phyloP scores from a whole-genome alignment of 1,140 invertebrate genomes.

The Drosophila rhopaloa region DNA sequence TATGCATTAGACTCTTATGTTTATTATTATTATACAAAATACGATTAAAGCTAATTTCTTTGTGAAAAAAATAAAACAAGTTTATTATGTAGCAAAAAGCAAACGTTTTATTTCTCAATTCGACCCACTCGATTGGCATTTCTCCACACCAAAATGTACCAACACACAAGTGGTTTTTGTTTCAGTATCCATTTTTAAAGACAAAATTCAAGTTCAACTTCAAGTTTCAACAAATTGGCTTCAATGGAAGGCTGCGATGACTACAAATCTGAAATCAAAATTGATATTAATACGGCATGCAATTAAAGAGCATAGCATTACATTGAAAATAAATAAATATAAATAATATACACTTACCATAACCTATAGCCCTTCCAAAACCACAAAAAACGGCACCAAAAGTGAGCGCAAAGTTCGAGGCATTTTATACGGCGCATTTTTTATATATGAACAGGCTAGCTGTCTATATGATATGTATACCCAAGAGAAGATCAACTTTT shows the following conservation, averaged over 20 bases:
- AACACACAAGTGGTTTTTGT: conserved; percentile 10
- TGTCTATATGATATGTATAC: conserved; percentile 68
- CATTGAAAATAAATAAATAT: conserved; percentile 44
- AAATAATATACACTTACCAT: conserved; percentile 48
- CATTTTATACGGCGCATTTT: conserved; percentile 80
- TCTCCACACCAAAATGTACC: neutral
- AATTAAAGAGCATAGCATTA: conserved; percentile 51
- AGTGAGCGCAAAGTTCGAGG: conserved; percentile 58
- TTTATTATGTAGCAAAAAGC: conserved; percentile 78
- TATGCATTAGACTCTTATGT: conserved; percentile 78
- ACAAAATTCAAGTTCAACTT: conserved; percentile 29
- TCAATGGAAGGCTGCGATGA: conserved; percentile 79
- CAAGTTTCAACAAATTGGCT: conserved; percentile 74
- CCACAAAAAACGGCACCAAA: conserved; percentile 39
- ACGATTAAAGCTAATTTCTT: conserved; percentile 80
- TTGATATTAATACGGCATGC: conserved; percentile 74
- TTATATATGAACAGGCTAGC: conserved; percentile 72
- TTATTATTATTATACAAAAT: conserved; percentile 72
- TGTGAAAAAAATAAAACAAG: conserved; percentile 76
- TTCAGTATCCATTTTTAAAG: neutral
- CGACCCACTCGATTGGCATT: conserved; percentile 33
- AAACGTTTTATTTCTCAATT: conserved; percentile 55
- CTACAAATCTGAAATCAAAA: conserved; percentile 78
- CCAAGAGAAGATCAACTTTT: conserved; percentile 72
- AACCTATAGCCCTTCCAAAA: conserved; percentile 59